These are phyloP conservation scores for Odiellus spinosus DNA, from an alignment of 2,888 invertebrate genomes.

Conservation along the genomic window DNA sequence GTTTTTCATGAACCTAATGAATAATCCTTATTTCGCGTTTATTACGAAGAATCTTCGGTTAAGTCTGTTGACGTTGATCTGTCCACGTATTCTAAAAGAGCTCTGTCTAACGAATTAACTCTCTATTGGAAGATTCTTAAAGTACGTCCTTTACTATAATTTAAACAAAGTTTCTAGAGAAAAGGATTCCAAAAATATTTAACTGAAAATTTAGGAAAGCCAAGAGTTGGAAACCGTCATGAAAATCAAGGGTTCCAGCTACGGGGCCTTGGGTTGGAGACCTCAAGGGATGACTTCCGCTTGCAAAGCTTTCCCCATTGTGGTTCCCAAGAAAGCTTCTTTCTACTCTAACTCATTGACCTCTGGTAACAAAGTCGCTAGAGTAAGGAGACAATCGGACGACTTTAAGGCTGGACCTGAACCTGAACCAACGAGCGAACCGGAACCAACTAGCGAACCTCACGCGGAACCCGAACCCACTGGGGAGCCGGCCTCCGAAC, in stretches of 20 bases:
- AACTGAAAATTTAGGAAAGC: slow-evolving; percentile 44
- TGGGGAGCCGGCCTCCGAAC: slow-evolving; percentile 31
- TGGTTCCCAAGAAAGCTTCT: slow-evolving; percentile 24
- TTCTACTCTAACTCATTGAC: no score
- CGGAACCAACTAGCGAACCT: slow-evolving; percentile 4
- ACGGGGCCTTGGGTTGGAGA: slow-evolving; percentile 83
- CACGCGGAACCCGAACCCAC: slow-evolving; percentile 17
- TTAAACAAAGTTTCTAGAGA: no score
- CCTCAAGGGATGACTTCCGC: slow-evolving; percentile 45
- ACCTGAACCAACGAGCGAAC: slow-evolving; percentile 7
- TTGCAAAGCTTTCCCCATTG: slow-evolving; percentile 63
- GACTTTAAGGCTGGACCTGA: background rate
- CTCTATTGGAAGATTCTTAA: slow-evolving; percentile 72
- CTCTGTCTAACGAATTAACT: slow-evolving; percentile 54
- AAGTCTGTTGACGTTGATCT: slow-evolving; percentile 56
- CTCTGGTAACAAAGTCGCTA: slow-evolving; percentile 11
- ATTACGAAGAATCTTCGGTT: slow-evolving; percentile 46
- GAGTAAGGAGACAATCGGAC: background rate
- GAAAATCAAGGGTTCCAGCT: slow-evolving; percentile 72
- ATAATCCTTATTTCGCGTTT: background rate
- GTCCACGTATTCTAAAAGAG: slow-evolving; percentile 48
- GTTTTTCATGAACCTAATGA: background rate
- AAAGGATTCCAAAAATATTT: no score
- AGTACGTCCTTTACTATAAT: no score
- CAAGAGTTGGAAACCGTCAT: slow-evolving; percentile 69